Conservation (phyloP, 2,888 invertebrate genomes). For the Eupelmus urozonus region DNA sequence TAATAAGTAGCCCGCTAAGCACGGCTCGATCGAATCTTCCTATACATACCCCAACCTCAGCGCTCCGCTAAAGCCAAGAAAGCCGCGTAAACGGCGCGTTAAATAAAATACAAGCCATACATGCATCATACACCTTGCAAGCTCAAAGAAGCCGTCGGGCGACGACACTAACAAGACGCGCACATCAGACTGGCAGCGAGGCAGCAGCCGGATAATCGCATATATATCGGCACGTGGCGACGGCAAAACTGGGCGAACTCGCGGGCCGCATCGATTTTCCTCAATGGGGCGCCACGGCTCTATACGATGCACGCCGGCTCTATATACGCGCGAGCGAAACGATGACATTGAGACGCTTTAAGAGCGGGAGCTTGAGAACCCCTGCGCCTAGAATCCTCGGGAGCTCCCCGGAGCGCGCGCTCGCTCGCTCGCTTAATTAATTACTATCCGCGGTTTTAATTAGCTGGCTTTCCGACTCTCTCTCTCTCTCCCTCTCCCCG, state of each 20-base stretch:
- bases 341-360: conserved; percentile 44
- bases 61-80: no score
- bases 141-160: no score
- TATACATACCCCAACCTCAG: no score
- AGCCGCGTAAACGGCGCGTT: no score
- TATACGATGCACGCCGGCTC: not conserved
- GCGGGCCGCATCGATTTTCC: conserved; percentile 55
- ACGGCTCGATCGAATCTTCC: no score
- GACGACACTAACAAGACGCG: no score
- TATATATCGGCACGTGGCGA: conserved; percentile 49
- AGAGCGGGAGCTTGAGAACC: conserved; percentile 69
- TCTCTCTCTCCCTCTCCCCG: conserved; percentile 8
- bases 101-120: no score
- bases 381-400: no score
- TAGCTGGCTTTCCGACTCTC: conserved; percentile 67
- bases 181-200: no score
- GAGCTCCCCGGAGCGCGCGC: conserved; percentile 60
- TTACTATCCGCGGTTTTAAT: conserved; percentile 77
- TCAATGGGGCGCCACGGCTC: conserved; percentile 36
- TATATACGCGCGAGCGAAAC: not conserved
- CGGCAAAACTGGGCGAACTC: conserved; percentile 40
- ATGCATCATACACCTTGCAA: no score
- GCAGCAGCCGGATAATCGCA: conserved; percentile 34
- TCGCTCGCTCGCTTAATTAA: conserved; percentile 76
- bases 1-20: no score